A percentile compares a stretch with the other conserved stretches of the same genome.
These are phyloP conservation scores for Bucorvus abyssinicus DNA, from an alignment of 2,797 vertebrate genomes.

Conservation along the genomic window DNA sequence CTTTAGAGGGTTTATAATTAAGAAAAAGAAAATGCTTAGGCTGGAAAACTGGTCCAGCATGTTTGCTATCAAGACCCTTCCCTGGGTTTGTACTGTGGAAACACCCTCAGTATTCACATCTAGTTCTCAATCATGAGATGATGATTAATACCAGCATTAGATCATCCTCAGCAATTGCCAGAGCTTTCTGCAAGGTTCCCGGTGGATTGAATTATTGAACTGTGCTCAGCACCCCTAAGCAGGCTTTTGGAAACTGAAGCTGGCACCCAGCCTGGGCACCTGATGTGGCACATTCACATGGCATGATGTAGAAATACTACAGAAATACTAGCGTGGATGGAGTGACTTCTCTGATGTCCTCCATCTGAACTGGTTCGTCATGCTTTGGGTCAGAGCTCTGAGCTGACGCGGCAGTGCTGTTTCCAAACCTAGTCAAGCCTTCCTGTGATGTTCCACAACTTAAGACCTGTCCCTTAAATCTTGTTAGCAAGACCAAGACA, in stretches of 20 bases:
- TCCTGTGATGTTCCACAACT: neutral
- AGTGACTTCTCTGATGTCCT: neutral
- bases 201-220: neutral
- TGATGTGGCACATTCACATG: neutral
- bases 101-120: conserved; percentile 43
- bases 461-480: neutral
- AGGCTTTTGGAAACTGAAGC: neutral
- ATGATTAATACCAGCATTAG: conserved; percentile 45
- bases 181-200: conserved; percentile 11
- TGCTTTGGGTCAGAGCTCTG: neutral
- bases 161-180: neutral
- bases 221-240: neutral
- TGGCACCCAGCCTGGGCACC: neutral
- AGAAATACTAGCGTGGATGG: neutral
- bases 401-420: neutral
- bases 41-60: neutral
- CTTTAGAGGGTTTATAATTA: conserved; percentile 33
- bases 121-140: neutral
- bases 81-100: neutral
- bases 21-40: conserved; percentile 13
- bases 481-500: neutral
- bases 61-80: conserved; percentile 25
- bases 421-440: neutral
- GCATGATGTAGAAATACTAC: neutral
- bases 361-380: accelerated